A percentile compares a stretch with the other conserved stretches of the same genome.
These are phyloP conservation scores for Neosilurus hyrtlii DNA, from an alignment of 2,797 vertebrate species.

Conservation along the genomic window DNA sequence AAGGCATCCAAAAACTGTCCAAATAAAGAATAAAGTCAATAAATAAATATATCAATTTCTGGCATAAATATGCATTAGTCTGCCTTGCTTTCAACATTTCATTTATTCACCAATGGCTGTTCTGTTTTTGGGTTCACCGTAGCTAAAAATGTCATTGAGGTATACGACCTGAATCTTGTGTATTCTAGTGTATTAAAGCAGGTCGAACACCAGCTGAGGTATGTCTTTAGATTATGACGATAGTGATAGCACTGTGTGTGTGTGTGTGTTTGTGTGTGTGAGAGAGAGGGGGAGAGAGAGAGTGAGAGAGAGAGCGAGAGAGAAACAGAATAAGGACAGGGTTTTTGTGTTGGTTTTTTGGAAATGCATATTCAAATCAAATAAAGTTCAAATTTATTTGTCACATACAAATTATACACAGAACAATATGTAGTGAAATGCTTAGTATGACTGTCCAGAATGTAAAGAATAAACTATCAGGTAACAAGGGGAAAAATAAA, in stretches of 20 bases:
- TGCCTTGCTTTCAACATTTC: not conserved
- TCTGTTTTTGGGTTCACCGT: conserved; percentile 15
- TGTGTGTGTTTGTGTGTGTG: not conserved
- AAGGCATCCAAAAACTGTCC: not conserved
- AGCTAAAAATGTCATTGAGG: conserved; percentile 16
- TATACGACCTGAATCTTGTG: conserved; percentile 5
- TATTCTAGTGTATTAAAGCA: conserved; percentile 11
- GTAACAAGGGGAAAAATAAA: too few species aligned
- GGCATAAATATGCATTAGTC: not conserved
- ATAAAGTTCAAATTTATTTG: too few species aligned
- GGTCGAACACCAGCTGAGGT: not conserved
- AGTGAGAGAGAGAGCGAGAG: too few species aligned
- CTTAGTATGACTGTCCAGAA: too few species aligned
- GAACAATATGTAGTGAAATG: too few species aligned
- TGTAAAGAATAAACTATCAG: too few species aligned
- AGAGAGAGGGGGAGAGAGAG: not conserved
- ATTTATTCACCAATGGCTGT: not conserved
- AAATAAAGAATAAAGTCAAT: too few species aligned
- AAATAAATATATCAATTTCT: not conserved
- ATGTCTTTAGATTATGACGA: not conserved
- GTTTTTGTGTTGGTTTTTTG: not conserved
- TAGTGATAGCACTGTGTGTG: not conserved
- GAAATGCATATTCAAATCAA: too few species aligned
- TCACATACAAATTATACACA: too few species aligned
- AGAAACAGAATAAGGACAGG: not conserved